phyloP scores from a whole-genome alignment of 2,888 invertebrate species.

The Orchesella flavescens region DNA sequence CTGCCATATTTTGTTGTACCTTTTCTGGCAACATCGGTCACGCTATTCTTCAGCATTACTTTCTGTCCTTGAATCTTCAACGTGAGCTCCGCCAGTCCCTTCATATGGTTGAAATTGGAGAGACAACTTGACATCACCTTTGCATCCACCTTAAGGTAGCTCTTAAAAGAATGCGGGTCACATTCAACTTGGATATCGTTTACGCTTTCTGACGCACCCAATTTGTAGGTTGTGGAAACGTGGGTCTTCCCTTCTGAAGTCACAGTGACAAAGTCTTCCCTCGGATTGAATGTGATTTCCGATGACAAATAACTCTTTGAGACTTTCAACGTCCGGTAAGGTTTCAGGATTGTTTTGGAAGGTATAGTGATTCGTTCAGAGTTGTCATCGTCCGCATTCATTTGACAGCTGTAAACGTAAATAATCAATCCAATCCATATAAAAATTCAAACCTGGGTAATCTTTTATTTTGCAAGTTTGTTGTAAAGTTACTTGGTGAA shows the following conservation, averaged over 20 bases:
- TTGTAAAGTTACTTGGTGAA: no score
- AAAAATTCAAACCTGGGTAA: no score
- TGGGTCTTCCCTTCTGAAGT: no score
- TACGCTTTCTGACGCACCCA: conserved; percentile 40
- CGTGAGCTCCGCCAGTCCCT: no score
- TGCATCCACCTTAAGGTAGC: no score
- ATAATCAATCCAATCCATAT: no score
- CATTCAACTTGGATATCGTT: conserved; percentile 61
- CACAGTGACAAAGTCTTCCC: no score
- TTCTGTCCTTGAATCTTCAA: no score
- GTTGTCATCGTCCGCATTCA: conserved; percentile 37
- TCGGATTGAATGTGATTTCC: no score
- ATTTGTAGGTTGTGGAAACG: conserved; percentile 54
- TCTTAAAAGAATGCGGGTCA: conserved; percentile 50
- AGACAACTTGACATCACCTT: no score
- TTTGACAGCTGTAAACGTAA: conserved; percentile 56
- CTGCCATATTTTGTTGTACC: conserved; percentile 43
- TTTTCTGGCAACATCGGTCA: conserved; percentile 66
- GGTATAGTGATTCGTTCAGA: conserved; percentile 60
- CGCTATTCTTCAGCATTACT: conserved; percentile 62
- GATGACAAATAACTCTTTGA: conserved; percentile 60
- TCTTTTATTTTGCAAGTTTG: no score
- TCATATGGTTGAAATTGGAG: no score
- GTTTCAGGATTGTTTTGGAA: conserved; percentile 69
- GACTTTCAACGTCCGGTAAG: conserved; percentile 66